Evolutionary conservation across 2,888 invertebrate species (phyloP).

Genomic region (Dryomyza anilis): DNA sequence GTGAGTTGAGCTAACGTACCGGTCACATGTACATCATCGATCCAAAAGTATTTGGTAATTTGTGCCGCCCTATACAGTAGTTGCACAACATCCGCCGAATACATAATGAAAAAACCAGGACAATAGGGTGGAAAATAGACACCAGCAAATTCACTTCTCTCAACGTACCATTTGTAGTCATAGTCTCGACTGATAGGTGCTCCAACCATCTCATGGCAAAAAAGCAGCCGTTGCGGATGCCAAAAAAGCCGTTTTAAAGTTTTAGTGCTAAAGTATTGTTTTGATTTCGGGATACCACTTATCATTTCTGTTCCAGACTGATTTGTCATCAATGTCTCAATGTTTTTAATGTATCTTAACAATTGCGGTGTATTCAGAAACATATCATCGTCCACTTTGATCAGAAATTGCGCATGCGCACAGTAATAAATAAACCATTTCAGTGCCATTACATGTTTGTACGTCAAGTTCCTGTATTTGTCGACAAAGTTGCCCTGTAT

Average conservation of each 20-base stretch:
- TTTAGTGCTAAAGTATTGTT: too few species aligned
- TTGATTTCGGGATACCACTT: too few species aligned
- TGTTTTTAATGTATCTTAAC: slow-evolving; percentile 60
- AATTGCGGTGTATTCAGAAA: slow-evolving; percentile 73
- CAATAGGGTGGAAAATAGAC: slow-evolving; percentile 76
- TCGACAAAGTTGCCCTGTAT: too few species aligned
- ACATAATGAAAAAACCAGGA: slow-evolving; percentile 73
- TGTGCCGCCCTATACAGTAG: slow-evolving; percentile 67
- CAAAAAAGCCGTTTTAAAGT: slow-evolving; percentile 30
- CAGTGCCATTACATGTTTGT: slow-evolving; percentile 81
- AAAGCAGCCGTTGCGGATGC: slow-evolving; percentile 64
- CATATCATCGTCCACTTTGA: slow-evolving; percentile 80
- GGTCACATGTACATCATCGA: slow-evolving; percentile 80
- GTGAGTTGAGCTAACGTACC: slow-evolving; percentile 66
- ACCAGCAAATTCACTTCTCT: slow-evolving; percentile 68
- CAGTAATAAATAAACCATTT: slow-evolving; percentile 78
- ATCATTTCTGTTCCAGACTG: too few species aligned
- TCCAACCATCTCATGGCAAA: slow-evolving; percentile 66
- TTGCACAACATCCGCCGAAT: slow-evolving; percentile 68
- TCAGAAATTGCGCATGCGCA: slow-evolving; percentile 68
- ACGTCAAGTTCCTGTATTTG: slow-evolving; percentile 83
- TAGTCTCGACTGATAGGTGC: slow-evolving; percentile 67
- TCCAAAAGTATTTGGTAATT: slow-evolving; percentile 75
- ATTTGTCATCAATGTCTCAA: slow-evolving; percentile 15
- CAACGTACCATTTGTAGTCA: slow-evolving; percentile 77